Evolutionary conservation across 2,113 vertebrate species (phyloP), one percentile per base, ranked within the genome.

Genomic region (Abramis brama): DNA sequence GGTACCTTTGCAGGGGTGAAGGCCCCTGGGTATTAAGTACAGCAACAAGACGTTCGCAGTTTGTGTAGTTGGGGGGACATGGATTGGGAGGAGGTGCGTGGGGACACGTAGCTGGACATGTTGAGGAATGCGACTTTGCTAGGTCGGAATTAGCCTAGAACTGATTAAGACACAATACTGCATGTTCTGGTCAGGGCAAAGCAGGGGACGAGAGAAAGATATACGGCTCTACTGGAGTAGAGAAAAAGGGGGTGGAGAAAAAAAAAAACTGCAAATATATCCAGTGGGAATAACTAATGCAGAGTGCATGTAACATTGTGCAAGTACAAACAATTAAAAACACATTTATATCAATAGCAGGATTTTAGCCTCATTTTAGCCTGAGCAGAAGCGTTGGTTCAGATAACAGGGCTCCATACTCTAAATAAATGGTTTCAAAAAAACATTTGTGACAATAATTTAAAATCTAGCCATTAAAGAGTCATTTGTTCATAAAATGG

Each of bases 341-440:
- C 93, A 91, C 91, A 95, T 94, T 94, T 92, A 91, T 93, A 89
- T 91, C 92, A 94, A 94, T 90, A 87, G 86, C 90, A 86, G 81
- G 93, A 93, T 91, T 92, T 94, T 94, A 93, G 93, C 93, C 93
- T 94, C 93, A 88, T 95, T 95, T 94, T 91, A 92, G 93, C 90
- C 86, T 90, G 17, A 43, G 81, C 11, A 11, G 45, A 82, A 70
- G 47, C 45, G 7, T 55, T 52, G 4, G 75, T 77, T 52, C 25
- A 0, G 50, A 55, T 55, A 77, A 77, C 39, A 27, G 73, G 45
- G n/a, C 27, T 55, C 50, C 75, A 55, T 50, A 19, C 17, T 33
- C n/a, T 30, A 52, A 77, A 77, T 77, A 77, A 77, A 77, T 77
- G 75, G 75, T 77, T 3, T 27, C 50, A 55, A 77, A 77, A 55